Percentiles rank a stretch among this genome's conserved stretches.
Evolutionary conservation across 2,797 vertebrate genomes (phyloP).

Genomic region (Graptemys geographica): DNA sequence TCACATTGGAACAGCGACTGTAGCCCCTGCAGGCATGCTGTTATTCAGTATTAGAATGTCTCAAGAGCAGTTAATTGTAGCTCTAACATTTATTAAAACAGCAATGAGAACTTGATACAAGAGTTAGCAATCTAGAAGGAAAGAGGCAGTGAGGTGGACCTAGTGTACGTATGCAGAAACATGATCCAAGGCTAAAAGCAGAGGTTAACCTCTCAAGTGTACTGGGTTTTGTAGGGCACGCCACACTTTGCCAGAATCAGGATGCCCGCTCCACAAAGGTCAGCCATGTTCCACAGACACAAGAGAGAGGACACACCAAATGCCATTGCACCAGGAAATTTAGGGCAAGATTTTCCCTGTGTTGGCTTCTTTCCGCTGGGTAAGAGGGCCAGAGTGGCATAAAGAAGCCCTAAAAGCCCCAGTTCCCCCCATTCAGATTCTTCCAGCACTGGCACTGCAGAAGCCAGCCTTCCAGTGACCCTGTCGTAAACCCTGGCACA

Average conservation of each 20-base stretch:
- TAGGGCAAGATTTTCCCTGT: not conserved
- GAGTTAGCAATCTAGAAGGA: not conserved
- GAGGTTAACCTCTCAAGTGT: not conserved
- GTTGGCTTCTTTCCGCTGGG: not conserved
- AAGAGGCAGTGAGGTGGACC: not conserved
- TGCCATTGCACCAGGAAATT: not conserved
- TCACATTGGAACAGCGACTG: not conserved
- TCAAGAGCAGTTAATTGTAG: not conserved
- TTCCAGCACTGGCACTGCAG: not conserved
- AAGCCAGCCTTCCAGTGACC: not conserved
- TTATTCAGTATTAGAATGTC: not conserved
- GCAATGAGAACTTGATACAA: not conserved
- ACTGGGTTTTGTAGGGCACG: not conserved
- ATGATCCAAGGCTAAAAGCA: not conserved
- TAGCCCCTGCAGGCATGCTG: not conserved
- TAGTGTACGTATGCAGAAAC: not conserved
- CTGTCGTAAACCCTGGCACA: not conserved
- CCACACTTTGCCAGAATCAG: not conserved
- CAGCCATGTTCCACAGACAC: not conserved
- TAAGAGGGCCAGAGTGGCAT: not conserved
- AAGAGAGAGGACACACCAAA: not conserved
- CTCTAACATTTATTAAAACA: not conserved
- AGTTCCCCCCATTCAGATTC: not conserved
- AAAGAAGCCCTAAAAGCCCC: not conserved
- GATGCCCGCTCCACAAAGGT: not conserved